These are phyloP conservation scores for Panopea generosa DNA, from an alignment of 2,888 invertebrate species.

Conservation along the genomic window DNA sequence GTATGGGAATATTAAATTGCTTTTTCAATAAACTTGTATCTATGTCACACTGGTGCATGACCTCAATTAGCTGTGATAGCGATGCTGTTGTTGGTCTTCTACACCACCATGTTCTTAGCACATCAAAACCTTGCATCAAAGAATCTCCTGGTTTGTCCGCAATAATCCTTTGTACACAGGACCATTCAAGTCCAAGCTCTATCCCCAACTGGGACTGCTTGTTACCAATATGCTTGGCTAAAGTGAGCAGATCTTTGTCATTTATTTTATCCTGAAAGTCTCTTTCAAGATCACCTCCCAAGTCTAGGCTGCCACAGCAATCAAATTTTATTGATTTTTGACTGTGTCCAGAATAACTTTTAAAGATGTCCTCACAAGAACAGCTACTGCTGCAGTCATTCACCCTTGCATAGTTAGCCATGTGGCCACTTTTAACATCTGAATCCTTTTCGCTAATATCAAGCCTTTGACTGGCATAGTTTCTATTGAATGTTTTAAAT, in stretches of 20 bases:
- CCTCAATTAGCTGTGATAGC: slow-evolving; percentile 26
- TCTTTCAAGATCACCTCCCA: no score
- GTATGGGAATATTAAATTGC: slow-evolving; percentile 17
- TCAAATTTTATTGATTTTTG: no score
- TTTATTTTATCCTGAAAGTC: background rate
- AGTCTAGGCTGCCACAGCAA: no score
- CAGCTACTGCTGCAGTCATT: no score
- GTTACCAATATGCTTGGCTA: slow-evolving; percentile 41
- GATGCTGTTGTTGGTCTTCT: background rate
- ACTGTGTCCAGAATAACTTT: no score
- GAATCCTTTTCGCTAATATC: no score
- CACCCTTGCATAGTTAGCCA: no score
- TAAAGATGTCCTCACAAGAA: no score
- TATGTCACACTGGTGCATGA: slow-evolving; percentile 43
- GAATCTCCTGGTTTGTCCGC: slow-evolving; percentile 14
- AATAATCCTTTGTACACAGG: slow-evolving; percentile 28
- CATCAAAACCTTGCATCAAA: slow-evolving; percentile 37
- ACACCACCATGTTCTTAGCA: slow-evolving; percentile 41
- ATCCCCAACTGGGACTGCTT: slow-evolving; percentile 47
- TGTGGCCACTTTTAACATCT: no score
- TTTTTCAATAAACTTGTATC: slow-evolving; percentile 28
- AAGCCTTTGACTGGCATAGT: no score
- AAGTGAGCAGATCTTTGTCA: slow-evolving; percentile 22
- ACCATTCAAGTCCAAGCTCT: slow-evolving; percentile 32
- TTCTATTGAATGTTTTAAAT: no score